Conservation (phyloP, 2,113 vertebrate genomes). For the Todiramphus chloris region DNA sequence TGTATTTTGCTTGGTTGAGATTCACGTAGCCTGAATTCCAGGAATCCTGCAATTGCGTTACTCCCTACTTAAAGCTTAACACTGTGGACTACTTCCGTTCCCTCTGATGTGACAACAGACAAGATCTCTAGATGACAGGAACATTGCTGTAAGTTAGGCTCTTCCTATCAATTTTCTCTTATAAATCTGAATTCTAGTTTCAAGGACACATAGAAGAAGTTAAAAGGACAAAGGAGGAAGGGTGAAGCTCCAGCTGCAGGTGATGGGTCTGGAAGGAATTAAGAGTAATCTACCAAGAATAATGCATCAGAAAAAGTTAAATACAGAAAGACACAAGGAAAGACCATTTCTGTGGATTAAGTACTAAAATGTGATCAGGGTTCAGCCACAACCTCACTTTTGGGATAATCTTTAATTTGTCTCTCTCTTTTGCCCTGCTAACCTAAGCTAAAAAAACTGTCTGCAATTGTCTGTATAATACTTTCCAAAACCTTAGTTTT, state of each 20-base stretch:
- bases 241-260: neutral
- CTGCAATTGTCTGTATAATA: neutral
- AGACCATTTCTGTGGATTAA: neutral
- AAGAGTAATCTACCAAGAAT: neutral
- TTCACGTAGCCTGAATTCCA: neutral
- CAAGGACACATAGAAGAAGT: neutral
- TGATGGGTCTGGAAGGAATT: neutral
- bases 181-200: neutral
- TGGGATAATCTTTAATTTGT: neutral
- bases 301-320: neutral
- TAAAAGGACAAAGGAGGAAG: neutral
- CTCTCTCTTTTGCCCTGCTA: neutral
- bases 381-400: neutral
- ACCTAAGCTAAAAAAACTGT: neutral
- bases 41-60: neutral
- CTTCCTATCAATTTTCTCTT: neutral
- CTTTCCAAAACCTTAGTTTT: neutral
- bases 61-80: neutral
- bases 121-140: neutral
- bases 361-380: neutral
- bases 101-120: neutral
- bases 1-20: fast-evolving
- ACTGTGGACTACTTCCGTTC: neutral
- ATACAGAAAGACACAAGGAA: neutral
- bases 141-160: neutral